Conservation (phyloP, 1,140 invertebrate species). For the Rhopalosiphum maidis region DNA sequence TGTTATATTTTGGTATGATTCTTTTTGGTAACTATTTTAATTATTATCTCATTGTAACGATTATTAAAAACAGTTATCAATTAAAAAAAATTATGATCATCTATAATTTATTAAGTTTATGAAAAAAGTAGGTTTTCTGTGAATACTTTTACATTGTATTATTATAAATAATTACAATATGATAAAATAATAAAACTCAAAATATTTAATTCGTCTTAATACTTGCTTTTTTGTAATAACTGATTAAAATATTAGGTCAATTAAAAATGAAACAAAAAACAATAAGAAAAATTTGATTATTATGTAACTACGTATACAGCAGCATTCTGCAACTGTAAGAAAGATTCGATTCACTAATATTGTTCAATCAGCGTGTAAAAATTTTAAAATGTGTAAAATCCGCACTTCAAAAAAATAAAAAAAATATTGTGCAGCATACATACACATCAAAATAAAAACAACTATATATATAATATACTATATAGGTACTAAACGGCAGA, state of each 20-base stretch:
- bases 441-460: neutral
- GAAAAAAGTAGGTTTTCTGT: neutral
- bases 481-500: neutral
- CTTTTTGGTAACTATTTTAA: neutral
- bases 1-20: neutral
- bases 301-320: neutral
- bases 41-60: neutral
- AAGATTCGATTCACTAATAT: neutral
- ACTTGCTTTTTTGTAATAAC: neutral
- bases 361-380: neutral
- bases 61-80: neutral
- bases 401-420: neutral
- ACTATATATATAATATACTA: neutral
- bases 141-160: neutral
- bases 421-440: neutral
- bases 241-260: neutral
- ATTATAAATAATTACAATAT: neutral
- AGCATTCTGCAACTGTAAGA: neutral
- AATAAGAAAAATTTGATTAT: neutral
- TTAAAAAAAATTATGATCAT: too few species aligned
- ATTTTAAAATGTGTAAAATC: neutral
- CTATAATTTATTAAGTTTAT: too few species aligned
- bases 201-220: neutral
- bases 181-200: neutral
- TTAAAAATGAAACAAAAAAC: neutral